Base-by-base conservation (phyloP, 2,113 vertebrate species). In the Campylorhamphus procurvoides region DNA sequence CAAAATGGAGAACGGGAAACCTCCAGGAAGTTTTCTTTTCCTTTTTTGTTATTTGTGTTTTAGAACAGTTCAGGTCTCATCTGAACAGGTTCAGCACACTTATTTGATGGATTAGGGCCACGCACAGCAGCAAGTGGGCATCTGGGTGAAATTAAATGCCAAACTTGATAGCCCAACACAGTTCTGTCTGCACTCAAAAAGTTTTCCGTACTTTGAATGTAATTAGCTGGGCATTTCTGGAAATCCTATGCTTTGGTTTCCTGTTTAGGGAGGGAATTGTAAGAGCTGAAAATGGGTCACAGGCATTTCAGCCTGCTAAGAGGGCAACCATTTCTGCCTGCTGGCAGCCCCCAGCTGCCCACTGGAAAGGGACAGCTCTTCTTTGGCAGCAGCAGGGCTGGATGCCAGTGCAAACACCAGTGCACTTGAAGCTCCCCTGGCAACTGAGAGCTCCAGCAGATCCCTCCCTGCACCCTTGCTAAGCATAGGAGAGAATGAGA, bases 1-100 rank as follows among this genome's bases (percentile, higher is more conserved):
- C 82, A 84, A 82, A 96, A 94, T 18, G 56, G 47, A 77, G 78
- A 85, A 29, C 71, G 47, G n/a, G 63, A 94, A 95, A 77, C 35
- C 39, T 67, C 18, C 53, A 53, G 63, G 83, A 95, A 90, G 35
- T 67, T 80, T 87, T 75, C 52, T 84, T 72, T 89, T 86, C 44
- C 53, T n/a, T 76, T 92, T 28, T 27, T 23, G 16, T 42, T 55
- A 64, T 16, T 88, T 64, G 33, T 33, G 22, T 10, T 71, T 18
- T 22, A 71, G 55, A 86, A 13, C 47, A 90, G 19, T 85, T 67
- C 55, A 69, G 47, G 33, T 24, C 42, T 83, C 50, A 66, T 63
- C 50, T 77, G 31, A 79, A 76, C 17, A 44, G 35, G 40, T 59
- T 83, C 50, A 69, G 53, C 39, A 58, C 24, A 85, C 5, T 75